These are phyloP conservation scores for Paracyclopina nana DNA, from an alignment of 1,140 invertebrate genomes.

Conservation along the genomic window DNA sequence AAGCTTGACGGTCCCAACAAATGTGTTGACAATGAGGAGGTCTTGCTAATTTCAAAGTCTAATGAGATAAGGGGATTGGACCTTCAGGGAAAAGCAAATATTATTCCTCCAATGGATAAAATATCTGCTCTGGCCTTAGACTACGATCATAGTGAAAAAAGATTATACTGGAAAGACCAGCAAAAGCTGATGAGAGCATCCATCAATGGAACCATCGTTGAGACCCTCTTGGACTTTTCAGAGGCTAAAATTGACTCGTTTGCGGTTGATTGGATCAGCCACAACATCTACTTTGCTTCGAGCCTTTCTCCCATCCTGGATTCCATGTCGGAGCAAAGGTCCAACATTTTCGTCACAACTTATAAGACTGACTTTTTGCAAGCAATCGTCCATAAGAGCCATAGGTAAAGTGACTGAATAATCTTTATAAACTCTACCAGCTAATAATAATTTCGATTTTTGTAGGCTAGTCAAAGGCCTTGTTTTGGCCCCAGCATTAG, in stretches of 20 bases:
- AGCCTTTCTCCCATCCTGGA: neutral
- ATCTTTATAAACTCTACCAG: too few relatives aligned
- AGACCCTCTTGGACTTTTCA: conserved; percentile 52
- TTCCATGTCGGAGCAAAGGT: too few relatives aligned
- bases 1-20: too few relatives aligned
- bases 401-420: too few relatives aligned
- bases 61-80: conserved; percentile 66
- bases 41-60: conserved; percentile 14
- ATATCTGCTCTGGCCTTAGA: conserved; percentile 12
- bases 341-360: too few relatives aligned
- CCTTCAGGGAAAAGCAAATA: too few relatives aligned
- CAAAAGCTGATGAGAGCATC: too few relatives aligned
- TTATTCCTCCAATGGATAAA: conserved; percentile 42
- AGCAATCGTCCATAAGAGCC: too few relatives aligned
- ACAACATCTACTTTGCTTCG: conserved; percentile 1
- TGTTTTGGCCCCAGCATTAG: too few relatives aligned
- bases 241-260: conserved; percentile 35
- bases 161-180: neutral
- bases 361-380: too few relatives aligned
- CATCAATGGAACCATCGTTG: conserved; percentile 40
- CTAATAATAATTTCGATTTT: too few relatives aligned
- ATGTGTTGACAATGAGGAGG: conserved; percentile 40
- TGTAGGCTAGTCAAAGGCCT: too few relatives aligned
- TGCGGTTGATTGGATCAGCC: conserved; percentile 52
- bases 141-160: neutral